These are phyloP conservation scores for Megaceryle torquata DNA, from an alignment of 2,113 vertebrate genomes.

Conservation along the genomic window DNA sequence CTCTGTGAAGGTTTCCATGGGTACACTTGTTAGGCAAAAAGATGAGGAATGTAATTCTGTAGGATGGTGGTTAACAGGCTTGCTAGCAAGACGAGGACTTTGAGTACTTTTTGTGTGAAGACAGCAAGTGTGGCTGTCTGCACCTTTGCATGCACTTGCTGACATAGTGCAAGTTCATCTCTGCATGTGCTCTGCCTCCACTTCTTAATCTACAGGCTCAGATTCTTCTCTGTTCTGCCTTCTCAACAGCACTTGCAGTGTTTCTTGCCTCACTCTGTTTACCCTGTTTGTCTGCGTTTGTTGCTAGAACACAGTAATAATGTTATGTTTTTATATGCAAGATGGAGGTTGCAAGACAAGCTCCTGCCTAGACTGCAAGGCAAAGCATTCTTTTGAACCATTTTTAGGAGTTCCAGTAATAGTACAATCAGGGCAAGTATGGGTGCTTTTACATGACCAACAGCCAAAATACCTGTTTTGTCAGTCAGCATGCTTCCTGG, in stretches of 20 bases:
- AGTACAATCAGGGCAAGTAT: background rate
- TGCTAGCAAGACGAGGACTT: background rate
- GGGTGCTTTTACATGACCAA: background rate
- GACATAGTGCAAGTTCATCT: background rate
- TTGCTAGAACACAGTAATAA: accelerated
- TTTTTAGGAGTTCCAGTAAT: background rate
- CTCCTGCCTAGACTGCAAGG: background rate
- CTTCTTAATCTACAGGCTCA: background rate
- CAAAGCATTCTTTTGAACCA: background rate
- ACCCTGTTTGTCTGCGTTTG: background rate
- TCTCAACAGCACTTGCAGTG: background rate
- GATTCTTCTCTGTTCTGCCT: background rate
- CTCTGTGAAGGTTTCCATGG: background rate
- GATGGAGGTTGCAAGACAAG: background rate
- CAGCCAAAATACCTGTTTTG: background rate
- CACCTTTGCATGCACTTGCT: background rate
- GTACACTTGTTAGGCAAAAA: background rate
- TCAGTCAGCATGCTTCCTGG: background rate
- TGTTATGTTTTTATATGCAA: background rate
- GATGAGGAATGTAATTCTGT: background rate
- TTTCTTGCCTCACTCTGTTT: background rate
- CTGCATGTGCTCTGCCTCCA: background rate
- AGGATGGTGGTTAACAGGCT: background rate
- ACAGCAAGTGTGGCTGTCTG: background rate
- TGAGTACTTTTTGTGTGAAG: background rate